These are phyloP conservation scores for Pelusios castaneus DNA, from an alignment of 2,113 vertebrate species.

Conservation along the genomic window DNA sequence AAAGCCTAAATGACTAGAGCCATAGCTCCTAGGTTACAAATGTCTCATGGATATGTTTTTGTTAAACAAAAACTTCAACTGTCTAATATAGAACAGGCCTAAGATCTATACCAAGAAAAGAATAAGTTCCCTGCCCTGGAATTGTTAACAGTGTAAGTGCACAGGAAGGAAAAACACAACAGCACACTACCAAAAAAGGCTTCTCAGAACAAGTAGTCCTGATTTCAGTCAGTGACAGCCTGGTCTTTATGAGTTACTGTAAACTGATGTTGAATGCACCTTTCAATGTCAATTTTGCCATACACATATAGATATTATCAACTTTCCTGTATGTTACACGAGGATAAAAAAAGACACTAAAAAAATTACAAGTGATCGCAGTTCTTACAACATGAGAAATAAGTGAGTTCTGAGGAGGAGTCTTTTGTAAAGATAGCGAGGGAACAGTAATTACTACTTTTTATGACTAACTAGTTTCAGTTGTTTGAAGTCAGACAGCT, in stretches of 20 bases:
- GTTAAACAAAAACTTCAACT: neutral
- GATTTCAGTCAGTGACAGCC: neutral
- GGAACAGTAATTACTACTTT: neutral
- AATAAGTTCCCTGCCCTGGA: neutral
- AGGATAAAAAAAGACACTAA: neutral
- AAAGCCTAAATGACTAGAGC: neutral
- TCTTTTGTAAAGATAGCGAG: neutral
- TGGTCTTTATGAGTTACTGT: neutral
- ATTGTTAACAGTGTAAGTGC: neutral
- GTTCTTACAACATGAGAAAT: neutral
- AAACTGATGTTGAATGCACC: neutral
- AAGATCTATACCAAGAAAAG: neutral
- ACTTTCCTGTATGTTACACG: neutral
- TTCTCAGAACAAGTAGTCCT: neutral
- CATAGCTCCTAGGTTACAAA: neutral
- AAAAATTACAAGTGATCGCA: neutral
- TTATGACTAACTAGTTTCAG: neutral
- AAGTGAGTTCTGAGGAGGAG: neutral
- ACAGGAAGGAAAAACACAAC: fast-evolving
- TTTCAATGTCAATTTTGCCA: neutral
- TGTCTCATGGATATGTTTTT: neutral
- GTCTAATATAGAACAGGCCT: neutral
- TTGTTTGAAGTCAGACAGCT: neutral
- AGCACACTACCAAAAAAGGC: neutral
- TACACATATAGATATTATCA: neutral